Evolutionary conservation across 2,797 vertebrate genomes (phyloP).

Genomic region (Octomys mimax): DNA sequence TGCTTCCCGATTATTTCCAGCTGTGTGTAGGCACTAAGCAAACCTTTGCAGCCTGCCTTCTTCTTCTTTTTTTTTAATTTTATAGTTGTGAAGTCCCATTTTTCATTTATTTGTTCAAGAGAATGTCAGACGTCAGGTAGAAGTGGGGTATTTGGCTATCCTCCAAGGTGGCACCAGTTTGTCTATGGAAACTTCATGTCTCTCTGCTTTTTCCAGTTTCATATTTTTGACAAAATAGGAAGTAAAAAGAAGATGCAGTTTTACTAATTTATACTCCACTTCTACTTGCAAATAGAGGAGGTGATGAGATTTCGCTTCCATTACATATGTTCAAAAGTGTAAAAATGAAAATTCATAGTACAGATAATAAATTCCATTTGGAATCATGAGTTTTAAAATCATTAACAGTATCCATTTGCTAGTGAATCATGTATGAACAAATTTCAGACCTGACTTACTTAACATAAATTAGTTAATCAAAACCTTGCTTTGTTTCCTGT

Average conservation of each 20-base stretch:
- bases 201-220: constrained; percentile 11
- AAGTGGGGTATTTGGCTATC: constrained; percentile 31
- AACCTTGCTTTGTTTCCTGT: background rate
- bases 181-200: background rate
- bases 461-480: background rate
- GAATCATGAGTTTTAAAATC: background rate
- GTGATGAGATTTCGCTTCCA: background rate
- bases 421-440: background rate
- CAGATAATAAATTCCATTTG: background rate
- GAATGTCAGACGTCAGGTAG: constrained; percentile 17
- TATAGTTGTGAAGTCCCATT: constrained; percentile 71
- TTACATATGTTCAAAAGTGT: background rate
- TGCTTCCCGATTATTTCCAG: constrained; percentile 93
- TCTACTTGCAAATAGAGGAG: background rate
- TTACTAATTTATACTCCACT: background rate
- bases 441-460: background rate
- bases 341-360: background rate
- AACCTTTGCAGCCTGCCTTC: constrained; percentile 83
- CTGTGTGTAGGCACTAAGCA: constrained; percentile 88
- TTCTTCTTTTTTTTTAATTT: constrained; percentile 72
- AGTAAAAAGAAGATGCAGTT: background rate
- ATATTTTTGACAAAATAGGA: constrained; percentile 21
- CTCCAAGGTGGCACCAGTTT: background rate
- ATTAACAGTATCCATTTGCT: background rate
- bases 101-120: constrained; percentile 76